Base-by-base conservation (phyloP, 2,797 vertebrate genomes). In the Uromys caudimaculatus region DNA sequence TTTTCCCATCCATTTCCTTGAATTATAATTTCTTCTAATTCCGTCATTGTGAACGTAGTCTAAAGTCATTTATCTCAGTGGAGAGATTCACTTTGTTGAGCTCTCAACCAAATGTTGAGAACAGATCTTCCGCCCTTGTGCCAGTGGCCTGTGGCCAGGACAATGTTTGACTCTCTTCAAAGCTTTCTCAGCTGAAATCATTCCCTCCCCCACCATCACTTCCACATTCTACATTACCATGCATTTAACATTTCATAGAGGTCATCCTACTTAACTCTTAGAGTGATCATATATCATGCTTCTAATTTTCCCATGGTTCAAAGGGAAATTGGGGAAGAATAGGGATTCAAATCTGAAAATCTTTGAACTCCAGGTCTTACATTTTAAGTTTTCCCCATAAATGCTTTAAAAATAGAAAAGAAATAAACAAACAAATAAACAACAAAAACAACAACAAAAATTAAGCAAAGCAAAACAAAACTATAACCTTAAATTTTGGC, bases 261-360 rank as follows among this genome's bases (percentile, higher is more conserved):
- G 16, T 96, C 38, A 32, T 10, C 10, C 47, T n/a, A 54, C 52
- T 90, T 81, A 90, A 77, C 94, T 92, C 38, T 87, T 90, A 71
- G 1, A 27, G 21, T 75, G 12, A 1, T 29, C 9, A 88, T 73
- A 6, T 62, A 54, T 93, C 60, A 27, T 11, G 52, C 77, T 95
- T 52, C 24, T 60, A 60, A 76, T 8, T 84, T 83, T 79, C 58
- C 8, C 3, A 29, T 54, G 52, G 24, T 94, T 95, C 73, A 75
- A 32, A 78, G 32, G 62, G 14, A 95, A 73, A 17, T 17, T 24
- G 79, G 16, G 6, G 4, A n/a, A 90, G 90, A 85, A 78, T 27
- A 82, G 14, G 58, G 29, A 95, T 95, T 94, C 96, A 90, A 96
- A 95, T 54, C 27, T 81, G 52, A 67, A 95, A 88, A 82, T 88